Evolutionary conservation across 2,797 vertebrate species (phyloP).

Genomic region (Toxotes lorentzi): DNA sequence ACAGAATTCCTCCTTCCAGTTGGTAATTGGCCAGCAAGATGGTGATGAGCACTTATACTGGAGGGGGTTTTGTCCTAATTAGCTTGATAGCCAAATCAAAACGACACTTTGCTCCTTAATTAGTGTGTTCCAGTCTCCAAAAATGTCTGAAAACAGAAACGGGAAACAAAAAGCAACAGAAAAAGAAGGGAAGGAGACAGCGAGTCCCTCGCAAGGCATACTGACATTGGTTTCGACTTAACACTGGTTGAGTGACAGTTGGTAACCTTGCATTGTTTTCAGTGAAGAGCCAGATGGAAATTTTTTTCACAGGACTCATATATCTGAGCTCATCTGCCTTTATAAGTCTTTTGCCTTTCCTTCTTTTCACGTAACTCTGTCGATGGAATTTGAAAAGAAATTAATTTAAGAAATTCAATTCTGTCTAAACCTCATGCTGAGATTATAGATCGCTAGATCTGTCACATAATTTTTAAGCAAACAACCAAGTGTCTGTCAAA

Average conservation of each 20-base stretch:
- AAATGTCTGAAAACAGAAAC: slow-evolving; percentile 27
- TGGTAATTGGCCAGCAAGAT: slow-evolving; percentile 56
- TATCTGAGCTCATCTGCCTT: not conserved
- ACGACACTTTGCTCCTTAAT: slow-evolving; percentile 57
- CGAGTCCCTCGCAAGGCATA: not conserved
- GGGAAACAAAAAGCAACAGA: slow-evolving; percentile 12
- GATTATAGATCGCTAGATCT: not conserved
- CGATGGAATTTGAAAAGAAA: not conserved
- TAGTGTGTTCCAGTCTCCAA: slow-evolving; percentile 27
- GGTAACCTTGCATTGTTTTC: slow-evolving; percentile 1
- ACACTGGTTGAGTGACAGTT: not conserved
- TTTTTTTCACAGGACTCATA: not conserved
- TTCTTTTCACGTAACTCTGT: not conserved
- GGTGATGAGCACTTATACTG: slow-evolving; percentile 41
- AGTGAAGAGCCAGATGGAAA: not conserved
- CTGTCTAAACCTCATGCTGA: too few species aligned
- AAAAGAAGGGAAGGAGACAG: not conserved
- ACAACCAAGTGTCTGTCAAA: not conserved
- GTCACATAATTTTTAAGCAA: not conserved
- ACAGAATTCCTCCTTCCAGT: slow-evolving; percentile 26
- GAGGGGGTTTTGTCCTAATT: slow-evolving; percentile 62
- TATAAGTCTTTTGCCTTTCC: not conserved
- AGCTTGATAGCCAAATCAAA: slow-evolving; percentile 63
- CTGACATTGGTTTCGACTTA: not conserved
- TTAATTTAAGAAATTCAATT: not conserved